Evolutionary conservation across 2,113 vertebrate genomes (phyloP), one percentile per base, ranked within the genome.

Genomic region (Rynchops niger): DNA sequence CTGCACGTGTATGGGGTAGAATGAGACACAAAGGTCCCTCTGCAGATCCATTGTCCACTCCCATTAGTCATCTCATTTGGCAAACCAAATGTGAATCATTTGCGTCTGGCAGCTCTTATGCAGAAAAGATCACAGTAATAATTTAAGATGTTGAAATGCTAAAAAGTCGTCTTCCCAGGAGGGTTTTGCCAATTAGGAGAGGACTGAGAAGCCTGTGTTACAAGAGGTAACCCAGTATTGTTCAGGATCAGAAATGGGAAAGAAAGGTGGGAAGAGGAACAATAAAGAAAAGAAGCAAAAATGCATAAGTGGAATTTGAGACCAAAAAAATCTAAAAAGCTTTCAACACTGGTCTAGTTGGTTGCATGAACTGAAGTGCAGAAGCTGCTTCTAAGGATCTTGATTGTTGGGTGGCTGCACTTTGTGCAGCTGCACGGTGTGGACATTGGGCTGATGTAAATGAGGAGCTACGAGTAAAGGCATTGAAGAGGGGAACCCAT

Each of bases 141-240:
- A 76, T 67, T 67, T 77, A 82, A 95, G 82, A 96, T 96, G 77
- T 67, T 93, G 96, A 97, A 97, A 97, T 93, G 80, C 55, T 96
- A 79, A 95, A 90, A 98, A 96, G 88, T 86, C 49, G 22, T 96
- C 94, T 88, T 97, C 94, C 92, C 26, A 9, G 83, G 90, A 97
- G 74, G 87, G 77, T 95, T 97, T 96, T 98, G 77, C 96, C 95
- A 98, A 94, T 98, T 98, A 98, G 88, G 95, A 95, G 66, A 86
- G 76, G 52, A 92, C 74, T 58, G 92, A 91, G 80, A 93, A 96
- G 86, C 61, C 91, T 81, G 80, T 95, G 49, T 95, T 90, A 90
- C 29, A 72, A 91, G 93, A 90, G 70, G 69, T 52, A 95, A 58
- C 91, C 86, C 96, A 81, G 81, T 91, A 73, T 87, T 67, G 71